Conservation (phyloP, 1,140 invertebrate species). For the Drosophila repletoides region DNA sequence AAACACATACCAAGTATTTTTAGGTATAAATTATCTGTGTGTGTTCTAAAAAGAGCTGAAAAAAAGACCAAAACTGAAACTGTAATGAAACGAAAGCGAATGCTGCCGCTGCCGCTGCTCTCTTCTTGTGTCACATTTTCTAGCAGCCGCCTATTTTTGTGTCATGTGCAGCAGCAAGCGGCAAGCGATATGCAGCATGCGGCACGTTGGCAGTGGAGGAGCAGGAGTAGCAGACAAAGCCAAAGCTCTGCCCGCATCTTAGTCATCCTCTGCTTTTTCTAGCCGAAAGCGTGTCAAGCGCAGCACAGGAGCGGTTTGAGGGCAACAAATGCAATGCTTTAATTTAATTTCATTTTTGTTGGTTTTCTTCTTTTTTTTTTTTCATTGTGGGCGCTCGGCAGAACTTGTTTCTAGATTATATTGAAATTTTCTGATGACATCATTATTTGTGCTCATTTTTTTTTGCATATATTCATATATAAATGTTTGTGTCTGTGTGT, state of each 20-base stretch:
- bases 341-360: constrained; percentile 26
- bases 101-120: too few relatives aligned
- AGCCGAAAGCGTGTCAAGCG: constrained; percentile 50
- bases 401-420: constrained; percentile 74
- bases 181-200: constrained; percentile 30
- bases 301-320: constrained; percentile 21
- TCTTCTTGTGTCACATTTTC: constrained; percentile 31
- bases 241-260: constrained; percentile 34
- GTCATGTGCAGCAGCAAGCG: constrained; percentile 46
- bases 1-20: constrained; percentile 23
- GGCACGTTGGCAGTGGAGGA: constrained; percentile 12
- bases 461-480: too few relatives aligned
- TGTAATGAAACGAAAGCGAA: constrained; percentile 36
- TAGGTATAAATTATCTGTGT: constrained; percentile 23
- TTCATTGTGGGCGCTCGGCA: constrained; percentile 32
- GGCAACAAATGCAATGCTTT: constrained; percentile 4
- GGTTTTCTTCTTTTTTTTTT: constrained; percentile 9
- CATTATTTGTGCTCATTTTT: constrained; percentile 67
- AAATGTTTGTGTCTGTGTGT: constrained; percentile 26
- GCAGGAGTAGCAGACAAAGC: background rate
- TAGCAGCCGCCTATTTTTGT: constrained; percentile 48
- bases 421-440: constrained; percentile 68
- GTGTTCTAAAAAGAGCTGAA: constrained; percentile 10
- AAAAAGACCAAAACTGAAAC: constrained; percentile 2
- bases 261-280: constrained; percentile 21